Evolutionary conservation across 2,888 invertebrate species (phyloP).

Genomic region (Philonicus albiceps): DNA sequence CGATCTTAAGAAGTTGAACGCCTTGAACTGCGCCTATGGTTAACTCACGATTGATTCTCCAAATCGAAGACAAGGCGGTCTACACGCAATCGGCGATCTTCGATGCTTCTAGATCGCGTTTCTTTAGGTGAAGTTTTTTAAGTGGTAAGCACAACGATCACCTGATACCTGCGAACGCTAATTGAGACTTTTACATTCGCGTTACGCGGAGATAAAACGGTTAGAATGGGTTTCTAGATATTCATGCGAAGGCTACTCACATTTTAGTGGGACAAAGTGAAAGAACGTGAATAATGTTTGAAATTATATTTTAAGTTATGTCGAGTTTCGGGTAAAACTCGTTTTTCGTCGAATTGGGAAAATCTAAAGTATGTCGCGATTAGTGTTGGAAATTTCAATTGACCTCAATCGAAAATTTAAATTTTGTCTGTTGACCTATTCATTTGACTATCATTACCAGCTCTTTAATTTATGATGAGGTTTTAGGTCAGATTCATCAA

Average conservation of each 20-base stretch:
- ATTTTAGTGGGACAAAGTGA: background rate
- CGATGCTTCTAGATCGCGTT: conserved; percentile 2
- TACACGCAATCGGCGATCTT: background rate
- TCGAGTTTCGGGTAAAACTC: background rate
- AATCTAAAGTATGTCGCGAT: background rate
- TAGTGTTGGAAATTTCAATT: background rate
- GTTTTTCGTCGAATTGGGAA: background rate
- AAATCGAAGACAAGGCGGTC: background rate
- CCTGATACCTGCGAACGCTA: background rate
- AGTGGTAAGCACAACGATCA: background rate
- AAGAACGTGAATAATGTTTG: background rate
- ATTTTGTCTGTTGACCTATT: background rate
- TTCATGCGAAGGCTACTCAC: background rate
- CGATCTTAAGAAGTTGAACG: background rate
- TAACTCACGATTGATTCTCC: background rate
- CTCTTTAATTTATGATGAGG: background rate
- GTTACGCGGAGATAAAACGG: background rate
- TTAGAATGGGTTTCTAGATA: background rate
- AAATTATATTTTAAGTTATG: background rate
- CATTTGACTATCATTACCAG: background rate
- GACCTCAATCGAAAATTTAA: background rate
- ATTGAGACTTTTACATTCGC: background rate
- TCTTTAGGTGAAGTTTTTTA: background rate
- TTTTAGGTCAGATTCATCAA: background rate
- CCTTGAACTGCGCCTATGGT: conserved; percentile 7